Evolutionary conservation across 1,140 invertebrate genomes (phyloP), one percentile per base, ranked within the genome.

Genomic region (Lethrus apterus): DNA sequence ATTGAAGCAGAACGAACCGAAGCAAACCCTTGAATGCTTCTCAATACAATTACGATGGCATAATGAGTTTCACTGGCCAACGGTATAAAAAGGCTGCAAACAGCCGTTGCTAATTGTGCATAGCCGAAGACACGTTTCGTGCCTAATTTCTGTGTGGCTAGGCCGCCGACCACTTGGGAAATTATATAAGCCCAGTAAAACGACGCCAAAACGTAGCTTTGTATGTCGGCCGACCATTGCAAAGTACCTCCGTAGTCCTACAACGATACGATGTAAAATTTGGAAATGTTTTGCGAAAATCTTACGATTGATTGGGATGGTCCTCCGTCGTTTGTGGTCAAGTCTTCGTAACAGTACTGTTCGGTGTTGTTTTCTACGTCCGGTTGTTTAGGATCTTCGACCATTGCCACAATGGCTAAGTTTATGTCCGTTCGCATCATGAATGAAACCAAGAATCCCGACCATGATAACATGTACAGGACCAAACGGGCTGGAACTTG

Each of bases 381-480:
- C 2, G 24, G 24, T 45, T 9, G 46, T 14, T 38, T 14, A 15
- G 56, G 55, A 40, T 64, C 56, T 19, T 56, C 70, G 2, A 72
- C 77, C 81, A 84, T 84, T 1, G 79, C 80, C 5, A 83, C 78
- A 46, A 84, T 76, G 0, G 81, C 75, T 21, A 84, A 69, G 57
- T 84, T 83, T 52, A 84, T 84, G 60, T 84, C 81, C 46, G 75
- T 83, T 29, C 81, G 69, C 81, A 84, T 83, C 80, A 84, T 83
- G 55, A 84, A 84, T 2, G 80, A 83, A 1, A 83, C 80, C 15
- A 83, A 67, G 55, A 83, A 84, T 14, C 81, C 81, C 17, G 78
- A 74, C 67, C 83, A 84, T 31, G 81, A 84, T 30, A 84, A 64
- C 47, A 84, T 70, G 57, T 84, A 84, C 2, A 84, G 66, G 8